A percentile compares a stretch with the other conserved stretches of the same genome.
Evolutionary conservation across 2,888 invertebrate genomes (phyloP).

Genomic region (Schizaphis graminum): DNA sequence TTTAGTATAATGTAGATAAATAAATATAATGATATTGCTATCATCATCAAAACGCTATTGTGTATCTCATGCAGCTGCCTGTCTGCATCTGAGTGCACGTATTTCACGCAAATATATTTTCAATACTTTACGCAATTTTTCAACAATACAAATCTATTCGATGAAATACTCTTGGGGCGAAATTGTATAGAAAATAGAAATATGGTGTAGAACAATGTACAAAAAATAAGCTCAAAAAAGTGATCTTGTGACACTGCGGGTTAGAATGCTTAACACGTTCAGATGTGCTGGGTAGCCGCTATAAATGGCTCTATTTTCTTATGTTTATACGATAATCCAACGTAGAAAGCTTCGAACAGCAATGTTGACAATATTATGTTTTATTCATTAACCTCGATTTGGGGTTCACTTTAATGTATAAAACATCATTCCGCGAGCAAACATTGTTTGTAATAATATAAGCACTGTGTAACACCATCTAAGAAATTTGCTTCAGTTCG

Average conservation of each 20-base stretch:
- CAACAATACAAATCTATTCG: not conserved
- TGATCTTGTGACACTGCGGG: not conserved
- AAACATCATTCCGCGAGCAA: not conserved
- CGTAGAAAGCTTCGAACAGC: not conserved
- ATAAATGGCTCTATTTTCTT: not conserved
- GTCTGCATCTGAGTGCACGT: not conserved
- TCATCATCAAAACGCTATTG: not conserved
- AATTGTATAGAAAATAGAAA: not conserved
- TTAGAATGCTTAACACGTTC: not conserved
- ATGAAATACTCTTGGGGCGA: not conserved
- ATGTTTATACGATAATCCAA: not conserved
- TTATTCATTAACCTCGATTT: slow-evolving; percentile 25
- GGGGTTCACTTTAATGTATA: not conserved
- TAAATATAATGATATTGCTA: not conserved
- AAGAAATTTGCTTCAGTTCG: not conserved
- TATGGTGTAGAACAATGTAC: not conserved
- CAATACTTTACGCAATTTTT: not conserved
- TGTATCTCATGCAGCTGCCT: not conserved
- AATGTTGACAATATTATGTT: slow-evolving; percentile 26
- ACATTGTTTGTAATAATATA: slow-evolving; percentile 4
- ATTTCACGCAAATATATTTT: not conserved
- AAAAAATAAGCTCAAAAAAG: not conserved
- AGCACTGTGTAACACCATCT: not conserved
- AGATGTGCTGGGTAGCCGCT: not conserved
- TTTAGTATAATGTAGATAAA: not conserved